Conservation (phyloP, 2,888 invertebrate species). For the Cryptosula pallasiana region DNA sequence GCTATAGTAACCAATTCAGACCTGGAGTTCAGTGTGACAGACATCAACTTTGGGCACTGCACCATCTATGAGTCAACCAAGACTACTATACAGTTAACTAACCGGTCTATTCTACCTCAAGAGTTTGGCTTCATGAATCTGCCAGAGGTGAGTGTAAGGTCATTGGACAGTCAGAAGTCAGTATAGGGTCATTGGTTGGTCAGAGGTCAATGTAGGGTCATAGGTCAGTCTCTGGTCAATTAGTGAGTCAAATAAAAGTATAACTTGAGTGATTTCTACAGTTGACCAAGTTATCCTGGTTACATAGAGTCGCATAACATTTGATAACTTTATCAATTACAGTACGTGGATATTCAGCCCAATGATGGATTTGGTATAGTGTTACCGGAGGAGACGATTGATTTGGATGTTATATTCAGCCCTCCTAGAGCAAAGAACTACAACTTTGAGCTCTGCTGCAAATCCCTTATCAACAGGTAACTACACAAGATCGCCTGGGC, state of each 20-base stretch:
- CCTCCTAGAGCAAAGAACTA: slow-evolving; percentile 48
- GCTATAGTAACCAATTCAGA: slow-evolving; percentile 52
- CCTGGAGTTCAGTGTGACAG: slow-evolving; percentile 42
- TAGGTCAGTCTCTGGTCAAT: too few species aligned
- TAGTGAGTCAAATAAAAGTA: too few species aligned
- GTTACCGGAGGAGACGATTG: slow-evolving; percentile 49
- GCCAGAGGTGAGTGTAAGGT: slow-evolving; percentile 41
- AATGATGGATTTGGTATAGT: slow-evolving; percentile 54
- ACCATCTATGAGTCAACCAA: slow-evolving; percentile 49
- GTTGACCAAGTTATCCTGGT: too few species aligned
- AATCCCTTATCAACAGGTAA: slow-evolving; percentile 51
- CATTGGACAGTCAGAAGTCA: not conserved
- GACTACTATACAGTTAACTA: slow-evolving; percentile 44
- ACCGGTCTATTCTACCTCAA: slow-evolving; percentile 51
- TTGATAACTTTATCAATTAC: too few species aligned
- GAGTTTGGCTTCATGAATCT: slow-evolving; percentile 51
- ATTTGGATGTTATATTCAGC: slow-evolving; percentile 51
- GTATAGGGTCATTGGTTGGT: not conserved
- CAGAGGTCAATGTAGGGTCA: not conserved
- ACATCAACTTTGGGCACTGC: slow-evolving; percentile 51
- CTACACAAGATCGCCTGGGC: too few species aligned
- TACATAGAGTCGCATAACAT: too few species aligned
- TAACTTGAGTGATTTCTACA: too few species aligned
- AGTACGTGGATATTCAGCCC: slow-evolving; percentile 53
- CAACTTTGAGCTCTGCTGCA: slow-evolving; percentile 49